These are phyloP conservation scores for Trigoniulus corallinus DNA, from an alignment of 1,140 invertebrate species.

Conservation along the genomic window DNA sequence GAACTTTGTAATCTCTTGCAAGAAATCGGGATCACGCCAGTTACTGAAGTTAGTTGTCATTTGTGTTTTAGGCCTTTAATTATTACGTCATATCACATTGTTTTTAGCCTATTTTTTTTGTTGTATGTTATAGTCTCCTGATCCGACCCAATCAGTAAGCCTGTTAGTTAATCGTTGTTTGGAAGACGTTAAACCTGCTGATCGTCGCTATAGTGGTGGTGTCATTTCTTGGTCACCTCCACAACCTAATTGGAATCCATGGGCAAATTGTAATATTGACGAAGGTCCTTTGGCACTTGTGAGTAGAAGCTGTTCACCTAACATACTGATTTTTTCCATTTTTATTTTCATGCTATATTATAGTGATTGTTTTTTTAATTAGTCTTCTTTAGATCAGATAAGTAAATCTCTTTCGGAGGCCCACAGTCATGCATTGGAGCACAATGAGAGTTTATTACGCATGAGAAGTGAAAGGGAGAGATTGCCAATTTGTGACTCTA, in stretches of 20 bases:
- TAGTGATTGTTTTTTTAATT: not conserved
- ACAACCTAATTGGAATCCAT: slow-evolving; percentile 88
- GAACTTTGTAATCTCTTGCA: slow-evolving; percentile 45
- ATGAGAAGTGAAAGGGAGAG: slow-evolving; percentile 46
- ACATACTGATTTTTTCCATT: too few relatives aligned
- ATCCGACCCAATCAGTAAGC: slow-evolving; percentile 12
- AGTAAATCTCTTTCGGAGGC: slow-evolving; percentile 2
- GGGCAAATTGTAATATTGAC: slow-evolving; percentile 86
- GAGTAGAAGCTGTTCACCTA: slow-evolving; percentile 14
- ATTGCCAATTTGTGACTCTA: slow-evolving; percentile 58
- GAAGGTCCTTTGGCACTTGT: slow-evolving; percentile 68
- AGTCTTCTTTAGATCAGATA: slow-evolving; percentile 6
- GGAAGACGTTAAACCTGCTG: slow-evolving; percentile 40
- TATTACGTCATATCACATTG: too few relatives aligned
- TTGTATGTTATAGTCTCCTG: not conserved
- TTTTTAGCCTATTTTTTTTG: too few relatives aligned
- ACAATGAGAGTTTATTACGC: slow-evolving; percentile 20
- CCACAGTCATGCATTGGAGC: not conserved
- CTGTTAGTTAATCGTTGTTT: slow-evolving; percentile 34
- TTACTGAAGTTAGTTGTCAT: slow-evolving; percentile 14
- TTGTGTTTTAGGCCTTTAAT: not conserved
- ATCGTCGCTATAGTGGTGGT: slow-evolving; percentile 38
- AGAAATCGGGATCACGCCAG: slow-evolving; percentile 38
- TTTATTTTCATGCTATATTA: too few relatives aligned
- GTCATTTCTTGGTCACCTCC: slow-evolving; percentile 93